phyloP scores from a whole-genome alignment of 2,113 vertebrate genomes.

The Brienomyrus longianalis region DNA sequence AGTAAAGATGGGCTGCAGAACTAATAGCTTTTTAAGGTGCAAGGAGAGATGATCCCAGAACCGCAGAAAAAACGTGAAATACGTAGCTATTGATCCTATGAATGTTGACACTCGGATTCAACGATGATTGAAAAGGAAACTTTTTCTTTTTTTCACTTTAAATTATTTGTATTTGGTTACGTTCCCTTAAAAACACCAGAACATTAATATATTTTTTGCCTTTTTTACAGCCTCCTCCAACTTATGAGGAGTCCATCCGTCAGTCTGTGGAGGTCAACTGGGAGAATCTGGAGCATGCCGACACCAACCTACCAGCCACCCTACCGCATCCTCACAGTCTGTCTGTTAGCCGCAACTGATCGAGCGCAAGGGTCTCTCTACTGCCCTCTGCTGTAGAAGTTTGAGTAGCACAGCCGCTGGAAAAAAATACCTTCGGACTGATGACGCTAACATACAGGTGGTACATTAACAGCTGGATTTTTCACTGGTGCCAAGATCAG shows the following conservation, averaged over 20 bases:
- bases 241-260: constrained; percentile 53
- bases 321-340: background rate
- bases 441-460: background rate
- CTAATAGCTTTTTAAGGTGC: background rate
- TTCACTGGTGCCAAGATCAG: background rate
- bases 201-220: background rate
- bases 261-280: constrained; percentile 38
- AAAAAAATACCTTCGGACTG: background rate
- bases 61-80: background rate
- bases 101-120: background rate
- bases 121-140: background rate
- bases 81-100: background rate
- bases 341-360: background rate
- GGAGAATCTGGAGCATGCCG: constrained; percentile 20
- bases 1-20: background rate
- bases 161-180: background rate
- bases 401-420: background rate
- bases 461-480: background rate
- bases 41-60: background rate
- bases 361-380: background rate
- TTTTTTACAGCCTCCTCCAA: constrained; percentile 51
- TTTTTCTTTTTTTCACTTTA: background rate
- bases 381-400: background rate
- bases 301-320: constrained; percentile 20
- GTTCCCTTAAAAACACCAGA: background rate